A percentile compares a stretch with the other conserved stretches of the same genome.
phyloP scores from a whole-genome alignment of 2,888 invertebrate genomes.

The Melikaiella ostensackeni region DNA sequence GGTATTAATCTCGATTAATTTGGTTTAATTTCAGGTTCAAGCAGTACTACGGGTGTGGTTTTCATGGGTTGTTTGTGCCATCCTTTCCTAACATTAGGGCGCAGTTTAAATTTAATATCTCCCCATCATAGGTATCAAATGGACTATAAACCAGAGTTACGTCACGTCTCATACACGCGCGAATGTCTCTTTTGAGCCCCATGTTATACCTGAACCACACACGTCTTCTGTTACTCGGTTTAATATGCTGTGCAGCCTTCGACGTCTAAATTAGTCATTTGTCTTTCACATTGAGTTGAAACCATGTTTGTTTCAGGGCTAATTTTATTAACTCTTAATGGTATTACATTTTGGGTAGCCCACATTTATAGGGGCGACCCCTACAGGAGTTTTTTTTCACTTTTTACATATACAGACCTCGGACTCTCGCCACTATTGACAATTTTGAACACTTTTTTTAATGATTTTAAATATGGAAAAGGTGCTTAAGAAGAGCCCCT shows the following conservation, averaged over 20 bases:
- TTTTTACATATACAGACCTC: too few relatives aligned
- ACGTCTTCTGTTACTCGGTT: slow-evolving; percentile 9
- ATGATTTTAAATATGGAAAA: too few relatives aligned
- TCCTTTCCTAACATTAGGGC: slow-evolving; percentile 3
- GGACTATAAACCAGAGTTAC: slow-evolving; percentile 17
- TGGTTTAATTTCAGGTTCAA: neutral
- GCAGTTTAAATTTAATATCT: slow-evolving; percentile 15
- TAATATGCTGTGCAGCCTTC: slow-evolving; percentile 22
- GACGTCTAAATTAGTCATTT: slow-evolving; percentile 28
- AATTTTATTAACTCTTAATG: neutral
- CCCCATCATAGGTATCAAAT: slow-evolving; percentile 28
- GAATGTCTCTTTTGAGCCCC: slow-evolving; percentile 4
- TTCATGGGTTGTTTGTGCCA: slow-evolving; percentile 2
- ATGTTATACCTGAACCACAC: neutral
- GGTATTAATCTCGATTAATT: neutral
- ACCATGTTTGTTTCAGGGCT: neutral
- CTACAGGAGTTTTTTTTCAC: too few relatives aligned
- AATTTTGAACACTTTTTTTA: too few relatives aligned
- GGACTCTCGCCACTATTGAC: too few relatives aligned
- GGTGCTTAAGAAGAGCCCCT: too few relatives aligned
- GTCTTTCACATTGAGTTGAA: neutral
- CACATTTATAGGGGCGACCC: too few relatives aligned
- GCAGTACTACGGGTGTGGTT: neutral
- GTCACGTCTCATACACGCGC: neutral
- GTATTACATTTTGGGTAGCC: too few relatives aligned